phyloP scores from a whole-genome alignment of 2,113 vertebrate species.

The Gulo gulo region DNA sequence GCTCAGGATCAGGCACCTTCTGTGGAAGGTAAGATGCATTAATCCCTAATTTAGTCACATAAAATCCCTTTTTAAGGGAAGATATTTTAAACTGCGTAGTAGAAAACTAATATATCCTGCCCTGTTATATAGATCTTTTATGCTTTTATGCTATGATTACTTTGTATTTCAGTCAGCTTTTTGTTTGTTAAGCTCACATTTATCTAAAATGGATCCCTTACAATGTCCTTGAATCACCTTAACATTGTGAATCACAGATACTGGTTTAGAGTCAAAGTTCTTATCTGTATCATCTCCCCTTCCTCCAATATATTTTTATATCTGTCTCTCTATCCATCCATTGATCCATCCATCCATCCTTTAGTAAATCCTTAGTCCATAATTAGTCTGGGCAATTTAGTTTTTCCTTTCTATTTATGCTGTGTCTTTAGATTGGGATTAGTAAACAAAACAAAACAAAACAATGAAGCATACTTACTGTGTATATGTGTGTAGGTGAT shows the following conservation, averaged over 20 bases:
- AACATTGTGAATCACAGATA: constrained; percentile 20
- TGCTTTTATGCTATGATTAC: constrained; percentile 14
- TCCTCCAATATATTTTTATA: not conserved
- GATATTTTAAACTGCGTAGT: constrained; percentile 17
- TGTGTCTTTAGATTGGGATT: constrained; percentile 11
- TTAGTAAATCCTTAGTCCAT: not conserved
- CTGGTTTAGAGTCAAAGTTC: constrained; percentile 2
- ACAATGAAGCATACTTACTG: not conserved
- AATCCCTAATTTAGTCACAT: constrained; percentile 48
- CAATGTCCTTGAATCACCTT: not conserved
- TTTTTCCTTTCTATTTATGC: constrained; percentile 28
- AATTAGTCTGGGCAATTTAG: not conserved
- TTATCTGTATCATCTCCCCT: not conserved
- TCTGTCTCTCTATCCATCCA: not conserved
- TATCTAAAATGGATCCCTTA: not conserved
- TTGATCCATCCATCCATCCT: not conserved
- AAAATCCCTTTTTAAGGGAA: constrained; percentile 53
- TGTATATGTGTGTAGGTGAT: not conserved
- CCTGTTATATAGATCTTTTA: not conserved
- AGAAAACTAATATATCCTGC: not conserved
- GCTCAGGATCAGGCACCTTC: constrained; percentile 99
- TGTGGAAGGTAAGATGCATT: constrained; percentile 94
- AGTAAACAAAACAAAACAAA: not conserved
- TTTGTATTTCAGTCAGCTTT: constrained; percentile 19
- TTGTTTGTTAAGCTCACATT: not conserved